Base-by-base conservation (phyloP, 2,113 vertebrate species). In the Eptesicus fuscus region DNA sequence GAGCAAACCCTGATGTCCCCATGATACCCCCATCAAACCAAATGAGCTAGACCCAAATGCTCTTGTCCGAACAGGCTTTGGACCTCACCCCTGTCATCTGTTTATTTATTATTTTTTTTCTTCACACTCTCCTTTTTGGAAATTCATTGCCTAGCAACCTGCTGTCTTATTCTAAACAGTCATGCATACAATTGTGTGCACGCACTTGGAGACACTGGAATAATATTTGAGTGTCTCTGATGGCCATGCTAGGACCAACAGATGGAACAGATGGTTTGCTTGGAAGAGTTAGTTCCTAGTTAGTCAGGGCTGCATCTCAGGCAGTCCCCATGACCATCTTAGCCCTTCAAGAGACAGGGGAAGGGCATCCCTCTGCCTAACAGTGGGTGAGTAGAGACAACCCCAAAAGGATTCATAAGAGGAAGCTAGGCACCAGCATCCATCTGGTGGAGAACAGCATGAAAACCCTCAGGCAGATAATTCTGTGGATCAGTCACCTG, bases 101-200 rank as follows among this genome's bases (percentile, higher is more conserved):
- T 97, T 98, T 98, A 95, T 98, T 98, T 98, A 97, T 98, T 96
- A 88, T 96, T 97, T 83, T 98, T 93, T 96, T 98, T 96, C 96
- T 87, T 93, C 95, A 96, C 96, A 97, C 97, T 97, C 83, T 97
- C 94, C 93, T 93, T 91, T 92, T 96, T 98, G 85, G 84, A 91
- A 97, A 98, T 77, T 82, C 95, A 92, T 98, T 97, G 97, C 98
- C 96, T 98, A 98, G 98, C 98, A 98, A 98, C 97, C 76, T 44
- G 37, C 86, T 95, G 69, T 93, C 95, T 97, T 97, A 92, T 96
- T 97, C 98, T 98, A 98, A 98, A 98, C 90, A 98, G 65, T 44
- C 87, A 67, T 37, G 83, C 82, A 92, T 90, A 95, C 90, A 95
- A 79, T 17, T 30, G 70, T 92, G 47, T 6, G 23, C 90, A 86